Evolutionary conservation across 2,797 vertebrate species (phyloP).

Genomic region (Ctenochaetus hawaiiensis): DNA sequence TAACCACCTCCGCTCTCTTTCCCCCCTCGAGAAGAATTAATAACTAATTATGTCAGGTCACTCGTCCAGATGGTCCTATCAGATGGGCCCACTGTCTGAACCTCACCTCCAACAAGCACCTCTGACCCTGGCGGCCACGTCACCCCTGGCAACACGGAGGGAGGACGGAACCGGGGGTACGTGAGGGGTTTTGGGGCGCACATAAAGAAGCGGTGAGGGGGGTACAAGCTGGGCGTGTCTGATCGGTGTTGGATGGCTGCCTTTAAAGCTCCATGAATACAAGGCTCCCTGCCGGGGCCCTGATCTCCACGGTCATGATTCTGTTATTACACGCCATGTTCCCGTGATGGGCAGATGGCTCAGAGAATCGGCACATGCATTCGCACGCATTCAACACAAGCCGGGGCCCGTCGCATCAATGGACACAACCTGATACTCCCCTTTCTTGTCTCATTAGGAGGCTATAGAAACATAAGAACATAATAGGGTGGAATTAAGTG

Average conservation of each 20-base stretch:
- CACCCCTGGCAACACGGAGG: slow-evolving; percentile 90
- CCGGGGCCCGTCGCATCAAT: slow-evolving; percentile 88
- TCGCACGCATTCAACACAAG: slow-evolving; percentile 88
- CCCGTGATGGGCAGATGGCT: slow-evolving; percentile 95
- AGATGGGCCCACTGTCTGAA: slow-evolving; percentile 96
- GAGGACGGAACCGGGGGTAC: slow-evolving; percentile 51
- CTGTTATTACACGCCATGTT: slow-evolving; percentile 95
- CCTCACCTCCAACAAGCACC: slow-evolving; percentile 95
- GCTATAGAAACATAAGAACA: slow-evolving; percentile 91
- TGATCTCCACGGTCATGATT: slow-evolving; percentile 93
- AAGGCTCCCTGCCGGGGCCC: slow-evolving; percentile 89
- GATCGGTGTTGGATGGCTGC: slow-evolving; percentile 94
- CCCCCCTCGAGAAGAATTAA: slow-evolving; percentile 93
- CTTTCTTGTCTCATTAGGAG: slow-evolving; percentile 98
- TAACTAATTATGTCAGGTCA: slow-evolving; percentile 99
- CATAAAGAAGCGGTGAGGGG: slow-evolving; percentile 56
- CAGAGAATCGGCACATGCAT: slow-evolving; percentile 91
- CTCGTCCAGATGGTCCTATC: slow-evolving; percentile 99
- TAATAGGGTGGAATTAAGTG: slow-evolving; percentile 99
- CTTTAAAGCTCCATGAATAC: slow-evolving; percentile 96
- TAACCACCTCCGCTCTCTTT: slow-evolving; percentile 35
- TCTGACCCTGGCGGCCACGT: slow-evolving; percentile 94
- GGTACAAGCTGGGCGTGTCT: slow-evolving; percentile 87
- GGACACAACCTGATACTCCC: slow-evolving; percentile 93
- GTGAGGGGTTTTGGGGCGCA: slow-evolving; percentile 48